phyloP scores from a whole-genome alignment of 2,797 vertebrate species.

The Lepus townsendii region DNA sequence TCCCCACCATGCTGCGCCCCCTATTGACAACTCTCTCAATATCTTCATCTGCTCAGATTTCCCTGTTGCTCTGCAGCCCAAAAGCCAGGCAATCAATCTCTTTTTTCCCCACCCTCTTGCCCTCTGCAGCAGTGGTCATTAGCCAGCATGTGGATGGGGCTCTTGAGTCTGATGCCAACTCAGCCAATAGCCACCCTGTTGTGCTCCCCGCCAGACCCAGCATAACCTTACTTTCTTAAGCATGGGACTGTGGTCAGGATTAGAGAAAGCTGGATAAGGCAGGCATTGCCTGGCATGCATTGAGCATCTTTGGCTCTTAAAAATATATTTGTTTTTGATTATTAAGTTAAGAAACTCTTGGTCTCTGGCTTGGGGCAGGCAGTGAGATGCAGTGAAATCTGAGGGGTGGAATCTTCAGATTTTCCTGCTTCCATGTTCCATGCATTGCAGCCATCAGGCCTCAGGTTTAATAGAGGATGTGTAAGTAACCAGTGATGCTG shows the following conservation, averaged over 20 bases:
- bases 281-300: not conserved
- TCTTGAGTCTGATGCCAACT: not conserved
- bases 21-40: no score
- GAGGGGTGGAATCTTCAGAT: not conserved
- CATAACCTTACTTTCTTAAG: not conserved
- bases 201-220: not conserved
- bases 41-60: not conserved
- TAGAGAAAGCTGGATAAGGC: not conserved
- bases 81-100: slow-evolving; percentile 5
- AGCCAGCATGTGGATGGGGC: not conserved
- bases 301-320: not conserved
- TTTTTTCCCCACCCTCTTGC: not conserved
- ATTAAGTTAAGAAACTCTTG: not conserved
- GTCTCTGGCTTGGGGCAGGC: slow-evolving; percentile 32
- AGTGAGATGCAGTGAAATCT: not conserved
- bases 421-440: not conserved
- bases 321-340: slow-evolving; percentile 17
- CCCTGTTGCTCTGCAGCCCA: not conserved
- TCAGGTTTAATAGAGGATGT: not conserved
- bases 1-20: no score
- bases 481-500: slow-evolving; percentile 11
- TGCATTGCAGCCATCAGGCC: not conserved
- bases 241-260: not conserved
- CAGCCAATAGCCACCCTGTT: not conserved
- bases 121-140: not conserved